Base-by-base conservation (phyloP, 2,888 invertebrate genomes). In the Trichopoda pennipes region DNA sequence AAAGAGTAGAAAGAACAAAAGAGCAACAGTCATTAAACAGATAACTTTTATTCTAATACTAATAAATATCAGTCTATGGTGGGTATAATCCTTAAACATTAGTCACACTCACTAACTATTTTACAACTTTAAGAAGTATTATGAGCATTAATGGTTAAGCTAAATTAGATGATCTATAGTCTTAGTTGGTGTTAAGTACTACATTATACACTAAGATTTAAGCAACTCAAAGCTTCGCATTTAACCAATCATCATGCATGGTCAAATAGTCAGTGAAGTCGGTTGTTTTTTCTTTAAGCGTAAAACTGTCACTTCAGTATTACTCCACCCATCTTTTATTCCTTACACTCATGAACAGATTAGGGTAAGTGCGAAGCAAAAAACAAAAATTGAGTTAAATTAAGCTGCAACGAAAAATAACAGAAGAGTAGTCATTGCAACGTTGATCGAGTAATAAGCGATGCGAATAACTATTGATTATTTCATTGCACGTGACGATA, bases 151-250 rank as follows among this genome's bases (percentile, higher is more conserved):
- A 12, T 38, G 1, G 38, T 10, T 38, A 12, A 38, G 38, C 38
- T 12, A 38, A 38, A 38, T 12, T 12, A 38, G 12, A 35, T 35
- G 9, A 3, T 35, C 38, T 38, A 38, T 38, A 12, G 12, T 38
- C 3, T 38, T 38, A 38, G 38, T 12, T 2, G 12, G 12, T 4
- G 10, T 10, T 12, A 53, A 19, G 61, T 44, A 38, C 38, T 10
- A 28, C 53, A 21, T 10, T 73, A 73, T 58, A 55, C 61, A 61
- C 21, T 49, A 47, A 79, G 66, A 73, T 73, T 73, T 73, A 79
- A 79, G 60, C 68, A 55, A 61, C 79, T 80, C 61, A 44, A 72
- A 12, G 14, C 21, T 21, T 28, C 10, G 12, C 2, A 14, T 19
- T 47, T 32, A 42, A 17, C 49, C 69, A 58, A 51, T 47, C 69